Evolutionary conservation across 2,888 invertebrate species (phyloP), one percentile per base, ranked within the genome.

Genomic region (Oscheius sp.): DNA sequence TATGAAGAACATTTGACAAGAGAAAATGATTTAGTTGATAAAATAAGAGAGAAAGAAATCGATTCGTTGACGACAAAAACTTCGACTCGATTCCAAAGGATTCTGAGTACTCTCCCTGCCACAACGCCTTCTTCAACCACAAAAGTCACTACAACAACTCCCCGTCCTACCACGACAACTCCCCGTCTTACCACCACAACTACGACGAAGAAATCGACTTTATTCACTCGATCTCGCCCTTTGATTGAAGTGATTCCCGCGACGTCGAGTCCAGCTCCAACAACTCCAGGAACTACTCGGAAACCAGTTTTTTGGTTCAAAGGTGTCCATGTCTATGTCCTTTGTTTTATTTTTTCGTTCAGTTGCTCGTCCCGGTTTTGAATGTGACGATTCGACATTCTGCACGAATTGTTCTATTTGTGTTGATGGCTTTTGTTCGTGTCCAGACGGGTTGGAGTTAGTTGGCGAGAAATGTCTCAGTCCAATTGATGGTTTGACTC

Each of bases 391-490:
- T n/a, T 45, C 63, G 25, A 72, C 73, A 52, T 72, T 74, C 57
- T 84, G 83, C 58, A 70, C 72, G 6, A 78, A 76, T 42, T 82
- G 82, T 55, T 80, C 80, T 1, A 63, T 71, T 6, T 84, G 83
- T 74, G 74, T 74, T 8, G 65, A 70, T 61, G 78, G 77, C 42
- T 72, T 73, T 23, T 84, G 84, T 75, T 69, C 70, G 46, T 84
- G 84, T 75, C 79, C 78, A 5, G 77, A 75, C 42, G 78, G 76
- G 69, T 71, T 82, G 17, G 75, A 75, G 12, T 67, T 78, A 10
- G 67, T 68, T 25, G 70, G 73, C 15, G 79, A 74, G 1, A 72
- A 67, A 31, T 82, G 82, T 72, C 71, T 83, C 31, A 73, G 72
- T 69, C 80, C 78, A 12, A 72, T 74, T 65, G 78, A 77, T 66